Percentiles rank a stretch among this genome's conserved stretches.
phyloP scores from a whole-genome alignment of 2,888 invertebrate species.

The Chloromyia formosa region DNA sequence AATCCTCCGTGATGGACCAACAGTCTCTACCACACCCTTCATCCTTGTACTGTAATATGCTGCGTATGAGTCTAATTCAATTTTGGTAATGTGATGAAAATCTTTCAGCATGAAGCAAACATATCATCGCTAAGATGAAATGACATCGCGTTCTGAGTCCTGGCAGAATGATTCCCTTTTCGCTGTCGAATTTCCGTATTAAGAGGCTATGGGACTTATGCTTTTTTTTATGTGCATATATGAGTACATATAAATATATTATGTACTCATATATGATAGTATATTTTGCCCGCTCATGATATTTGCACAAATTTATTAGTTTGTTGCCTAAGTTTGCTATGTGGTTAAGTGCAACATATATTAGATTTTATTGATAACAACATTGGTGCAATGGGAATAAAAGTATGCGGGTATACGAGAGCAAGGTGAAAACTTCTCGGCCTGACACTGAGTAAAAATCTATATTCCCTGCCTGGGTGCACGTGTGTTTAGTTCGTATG shows the following conservation, averaged over 20 bases:
- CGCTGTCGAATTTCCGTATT: neutral
- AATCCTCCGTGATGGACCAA: neutral
- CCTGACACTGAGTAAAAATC: too few relatives aligned
- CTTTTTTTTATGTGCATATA: too few relatives aligned
- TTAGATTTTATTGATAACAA: conserved; percentile 8
- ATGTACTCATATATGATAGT: too few relatives aligned
- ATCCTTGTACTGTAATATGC: conserved; percentile 17
- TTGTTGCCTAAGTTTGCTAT: neutral
- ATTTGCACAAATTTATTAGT: conserved; percentile 41
- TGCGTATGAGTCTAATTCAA: conserved; percentile 46
- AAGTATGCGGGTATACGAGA: too few relatives aligned
- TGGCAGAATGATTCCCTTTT: conserved; percentile 1
- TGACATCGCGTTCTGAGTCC: conserved; percentile 17
- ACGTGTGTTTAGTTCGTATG: too few relatives aligned
- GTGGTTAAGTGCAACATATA: neutral
- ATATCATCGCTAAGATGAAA: conserved; percentile 20
- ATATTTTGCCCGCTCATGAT: conserved; percentile 7
- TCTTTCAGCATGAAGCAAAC: conserved; percentile 42
- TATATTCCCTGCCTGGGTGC: too few relatives aligned
- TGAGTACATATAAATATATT: too few relatives aligned
- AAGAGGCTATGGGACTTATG: conserved; percentile 22
- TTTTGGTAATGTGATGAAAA: conserved; percentile 48
- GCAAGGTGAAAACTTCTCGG: too few relatives aligned
- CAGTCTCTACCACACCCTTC: neutral
- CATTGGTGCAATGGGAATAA: too few relatives aligned